Base-by-base conservation (phyloP, 2,113 vertebrate genomes). In the Mesitornis unicolor region DNA sequence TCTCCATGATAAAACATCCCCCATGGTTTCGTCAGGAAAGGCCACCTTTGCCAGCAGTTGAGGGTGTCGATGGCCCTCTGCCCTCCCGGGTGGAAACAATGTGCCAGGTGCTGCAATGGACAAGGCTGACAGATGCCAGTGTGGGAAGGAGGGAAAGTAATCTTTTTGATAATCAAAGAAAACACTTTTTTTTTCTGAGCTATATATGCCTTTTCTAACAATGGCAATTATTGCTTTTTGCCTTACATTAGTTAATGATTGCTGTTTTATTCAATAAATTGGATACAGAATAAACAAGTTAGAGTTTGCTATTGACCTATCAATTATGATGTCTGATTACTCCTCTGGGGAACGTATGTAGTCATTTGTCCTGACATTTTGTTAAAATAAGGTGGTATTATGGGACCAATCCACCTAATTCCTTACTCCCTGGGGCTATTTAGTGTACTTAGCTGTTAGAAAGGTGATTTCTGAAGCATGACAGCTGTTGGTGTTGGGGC, bases 381-480 rank as follows among this genome's bases (percentile, higher is more conserved):
- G 80, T 92, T 96, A 97, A 92, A 93, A 85, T 89, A 93, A 81
- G 90, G 87, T 88, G 89, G 59, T 87, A 88, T 92, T 97, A 67
- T 94, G 94, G 96, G 93, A 95, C 94, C 87, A 78, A 82, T 97
- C 86, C 88, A 96, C 93, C 95, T 95, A 95, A 97, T 97, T 97
- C 95, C 95, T 95, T 88, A 84, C 84, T 97, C 97, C 95, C 92
- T 6, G 33, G 91, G 94, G 98, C 95, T 42, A 9, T 85, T 96
- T 89, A 90, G 93, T 93, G 54, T 97, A 82, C 91, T 96, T 94
- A 97, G 85, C 73, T 85, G 83, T 90, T 96, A 79, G 95, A 95
- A 98, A 98, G 97, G 95, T 98, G 97, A 95, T 98, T 98, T 98
- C 94, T 97, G 94, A 97, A 95, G 96, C 94, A 92, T 91, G 89